These are phyloP conservation scores for Chaetoderma sp. DNA, from an alignment of 2,888 invertebrate species.

Conservation along the genomic window DNA sequence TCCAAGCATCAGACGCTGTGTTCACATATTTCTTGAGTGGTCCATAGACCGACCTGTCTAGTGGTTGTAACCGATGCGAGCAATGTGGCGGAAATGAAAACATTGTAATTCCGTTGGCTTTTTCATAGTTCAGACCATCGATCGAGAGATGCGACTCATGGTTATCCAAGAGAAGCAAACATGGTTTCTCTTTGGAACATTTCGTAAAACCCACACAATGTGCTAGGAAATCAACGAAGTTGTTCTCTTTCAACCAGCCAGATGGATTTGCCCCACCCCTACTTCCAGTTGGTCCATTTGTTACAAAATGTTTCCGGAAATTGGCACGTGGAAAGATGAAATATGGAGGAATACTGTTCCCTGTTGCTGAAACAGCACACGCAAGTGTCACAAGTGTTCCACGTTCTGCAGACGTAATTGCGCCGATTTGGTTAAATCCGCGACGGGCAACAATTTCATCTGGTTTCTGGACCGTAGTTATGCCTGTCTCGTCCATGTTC, in stretches of 20 bases:
- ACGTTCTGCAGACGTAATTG: slow-evolving; percentile 13
- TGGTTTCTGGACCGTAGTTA: not conserved
- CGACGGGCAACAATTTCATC: slow-evolving; percentile 6
- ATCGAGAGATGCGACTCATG: too few species aligned
- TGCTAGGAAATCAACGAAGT: slow-evolving; percentile 27
- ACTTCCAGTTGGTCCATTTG: slow-evolving; percentile 18
- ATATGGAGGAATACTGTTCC: slow-evolving; percentile 22
- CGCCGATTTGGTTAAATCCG: not conserved
- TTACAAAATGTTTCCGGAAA: slow-evolving; percentile 18
- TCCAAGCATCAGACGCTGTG: too few species aligned
- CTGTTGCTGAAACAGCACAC: slow-evolving; percentile 22
- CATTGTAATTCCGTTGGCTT: too few species aligned
- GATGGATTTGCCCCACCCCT: slow-evolving; percentile 13
- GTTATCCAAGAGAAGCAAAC: not conserved
- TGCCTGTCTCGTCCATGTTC: slow-evolving; percentile 9
- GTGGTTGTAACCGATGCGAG: too few species aligned
- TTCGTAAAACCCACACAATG: slow-evolving; percentile 15
- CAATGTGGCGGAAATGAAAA: too few species aligned
- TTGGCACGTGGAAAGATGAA: slow-evolving; percentile 31
- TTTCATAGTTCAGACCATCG: too few species aligned
- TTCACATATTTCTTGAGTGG: too few species aligned
- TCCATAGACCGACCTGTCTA: too few species aligned
- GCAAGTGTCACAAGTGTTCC: slow-evolving; percentile 15
- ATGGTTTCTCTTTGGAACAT: not conserved
- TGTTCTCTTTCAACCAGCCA: slow-evolving; percentile 29